Conservation (phyloP, 2,113 vertebrate genomes). For the Paracanthobrama guichenoti region DNA sequence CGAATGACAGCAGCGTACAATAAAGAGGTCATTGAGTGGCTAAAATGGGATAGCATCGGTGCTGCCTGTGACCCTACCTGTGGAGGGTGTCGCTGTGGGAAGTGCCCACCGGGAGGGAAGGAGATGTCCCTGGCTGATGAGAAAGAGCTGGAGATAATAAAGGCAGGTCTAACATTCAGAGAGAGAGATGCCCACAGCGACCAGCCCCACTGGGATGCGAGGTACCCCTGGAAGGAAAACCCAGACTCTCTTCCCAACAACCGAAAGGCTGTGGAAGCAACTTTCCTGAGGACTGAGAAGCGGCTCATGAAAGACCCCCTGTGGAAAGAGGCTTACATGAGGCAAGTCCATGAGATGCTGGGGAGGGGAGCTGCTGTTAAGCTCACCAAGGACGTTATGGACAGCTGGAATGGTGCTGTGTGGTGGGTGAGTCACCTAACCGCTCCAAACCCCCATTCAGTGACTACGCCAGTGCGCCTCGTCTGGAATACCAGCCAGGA, state of each 20-base stretch:
- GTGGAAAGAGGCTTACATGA: not conserved
- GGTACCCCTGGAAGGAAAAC: not conserved
- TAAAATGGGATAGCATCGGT: not conserved
- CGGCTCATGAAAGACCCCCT: not conserved
- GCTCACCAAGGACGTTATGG: not conserved
- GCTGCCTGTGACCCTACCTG: conserved; percentile 4
- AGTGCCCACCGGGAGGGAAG: not conserved
- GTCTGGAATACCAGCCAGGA: too few relatives aligned
- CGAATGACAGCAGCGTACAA: too few relatives aligned
- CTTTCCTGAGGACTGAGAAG: not conserved
- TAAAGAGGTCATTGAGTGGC: too few relatives aligned
- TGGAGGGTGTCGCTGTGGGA: not conserved
- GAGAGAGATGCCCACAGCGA: not conserved
- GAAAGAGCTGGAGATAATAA: not conserved
- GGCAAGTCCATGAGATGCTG: not conserved
- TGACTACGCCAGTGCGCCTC: too few relatives aligned
- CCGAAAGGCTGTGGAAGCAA: not conserved
- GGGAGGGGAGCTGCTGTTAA: not conserved
- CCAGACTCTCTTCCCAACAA: too few relatives aligned
- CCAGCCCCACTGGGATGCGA: not conserved
- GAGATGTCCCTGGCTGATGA: conserved; percentile 6
- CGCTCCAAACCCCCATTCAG: too few relatives aligned
- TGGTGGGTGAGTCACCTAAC: too few relatives aligned
- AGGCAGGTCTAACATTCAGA: not conserved
- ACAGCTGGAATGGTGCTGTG: not conserved